Conservation (phyloP, 2,888 invertebrate genomes). For the Gasteruption jaculator region DNA sequence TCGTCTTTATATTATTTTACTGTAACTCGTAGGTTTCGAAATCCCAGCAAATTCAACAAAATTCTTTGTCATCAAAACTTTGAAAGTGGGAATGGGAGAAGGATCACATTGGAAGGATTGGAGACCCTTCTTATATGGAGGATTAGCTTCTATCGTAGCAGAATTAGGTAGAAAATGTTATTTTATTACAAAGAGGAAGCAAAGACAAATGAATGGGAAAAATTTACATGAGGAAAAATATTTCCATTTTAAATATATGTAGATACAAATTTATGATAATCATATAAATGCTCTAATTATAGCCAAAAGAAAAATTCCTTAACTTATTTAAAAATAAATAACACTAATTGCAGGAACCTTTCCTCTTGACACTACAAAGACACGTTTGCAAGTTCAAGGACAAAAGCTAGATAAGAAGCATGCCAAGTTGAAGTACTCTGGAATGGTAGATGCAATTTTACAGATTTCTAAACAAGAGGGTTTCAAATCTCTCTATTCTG, state of each 20-base stretch:
- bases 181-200: no score
- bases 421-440: constrained; percentile 75
- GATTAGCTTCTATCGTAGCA: constrained; percentile 86
- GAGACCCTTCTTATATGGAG: constrained; percentile 93
- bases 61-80: no score
- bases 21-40: no score
- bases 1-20: no score
- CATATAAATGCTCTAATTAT: not conserved
- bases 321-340: constrained; percentile 3
- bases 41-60: no score
- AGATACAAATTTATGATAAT: no score
- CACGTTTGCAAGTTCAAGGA: constrained; percentile 90
- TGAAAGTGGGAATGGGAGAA: constrained; percentile 63
- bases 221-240: no score
- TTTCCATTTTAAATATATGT: no score
- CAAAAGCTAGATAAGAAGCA: constrained; percentile 75
- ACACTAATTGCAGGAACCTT: constrained; percentile 70
- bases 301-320: constrained; percentile 6
- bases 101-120: constrained; percentile 85
- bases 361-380: constrained; percentile 95
- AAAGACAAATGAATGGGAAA: no score
- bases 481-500: constrained; percentile 77
- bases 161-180: constrained; percentile 81
- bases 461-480: constrained; percentile 87
- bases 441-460: constrained; percentile 87